These are phyloP conservation scores for Pristionchus arcanus DNA, from an alignment of 2,888 invertebrate species.

Conservation along the genomic window DNA sequence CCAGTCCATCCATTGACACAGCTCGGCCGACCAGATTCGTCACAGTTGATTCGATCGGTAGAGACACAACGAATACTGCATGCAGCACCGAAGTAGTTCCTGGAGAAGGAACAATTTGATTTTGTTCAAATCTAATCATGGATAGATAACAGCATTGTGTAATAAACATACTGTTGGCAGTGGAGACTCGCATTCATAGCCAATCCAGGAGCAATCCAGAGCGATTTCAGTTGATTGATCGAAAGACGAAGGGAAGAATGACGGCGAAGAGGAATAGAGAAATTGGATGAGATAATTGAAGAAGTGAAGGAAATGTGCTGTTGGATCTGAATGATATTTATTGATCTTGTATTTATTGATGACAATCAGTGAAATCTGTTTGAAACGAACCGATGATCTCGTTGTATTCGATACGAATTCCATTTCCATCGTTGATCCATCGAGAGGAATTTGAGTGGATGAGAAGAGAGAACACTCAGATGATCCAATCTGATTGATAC, in stretches of 20 bases:
- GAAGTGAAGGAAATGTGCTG: slow-evolving; percentile 1
- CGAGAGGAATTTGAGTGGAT: not conserved
- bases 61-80: slow-evolving; percentile 35
- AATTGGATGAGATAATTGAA: not conserved
- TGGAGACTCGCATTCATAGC: not conserved
- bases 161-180: not conserved
- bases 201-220: not conserved
- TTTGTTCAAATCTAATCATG: not conserved
- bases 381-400: not conserved
- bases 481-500: slow-evolving; percentile 17
- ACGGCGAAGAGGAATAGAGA: not conserved
- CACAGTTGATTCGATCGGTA: not conserved
- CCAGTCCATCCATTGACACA: not conserved
- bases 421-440: not conserved
- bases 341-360: too few species aligned
- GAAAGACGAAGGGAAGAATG: not conserved
- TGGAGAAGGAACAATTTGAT: not conserved
- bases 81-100: not conserved
- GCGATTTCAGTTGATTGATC: not conserved
- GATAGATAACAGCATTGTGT: too few species aligned
- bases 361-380: too few species aligned
- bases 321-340: not conserved
- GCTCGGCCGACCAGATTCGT: not conserved
- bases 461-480: not conserved
- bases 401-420: not conserved